A percentile compares a stretch with the other conserved stretches of the same genome.
phyloP scores from a whole-genome alignment of 2,113 vertebrate species.

The Poeciliopsis turrubarensis region DNA sequence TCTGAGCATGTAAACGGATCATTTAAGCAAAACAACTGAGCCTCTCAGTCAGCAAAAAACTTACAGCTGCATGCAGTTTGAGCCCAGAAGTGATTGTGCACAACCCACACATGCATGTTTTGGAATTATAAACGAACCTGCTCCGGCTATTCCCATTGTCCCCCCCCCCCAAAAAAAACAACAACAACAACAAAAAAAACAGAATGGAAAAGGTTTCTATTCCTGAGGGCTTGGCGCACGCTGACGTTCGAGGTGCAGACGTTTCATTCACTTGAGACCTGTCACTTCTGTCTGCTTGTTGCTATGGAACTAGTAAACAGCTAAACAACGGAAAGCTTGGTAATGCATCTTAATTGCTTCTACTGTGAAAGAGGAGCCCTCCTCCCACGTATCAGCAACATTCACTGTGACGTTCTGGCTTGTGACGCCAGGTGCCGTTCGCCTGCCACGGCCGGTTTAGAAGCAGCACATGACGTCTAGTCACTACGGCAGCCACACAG shows the following conservation, averaged over 20 bases:
- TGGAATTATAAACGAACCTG: constrained; percentile 20
- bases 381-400: background rate
- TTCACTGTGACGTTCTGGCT: constrained; percentile 3
- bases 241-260: constrained; percentile 49
- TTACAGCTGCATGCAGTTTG: constrained; percentile 40
- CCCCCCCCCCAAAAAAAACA: background rate
- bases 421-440: constrained; percentile 13
- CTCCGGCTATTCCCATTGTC: constrained; percentile 1
- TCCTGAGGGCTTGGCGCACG: constrained; percentile 48
- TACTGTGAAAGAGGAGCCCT: constrained; percentile 11
- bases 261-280: constrained; percentile 15
- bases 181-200: background rate
- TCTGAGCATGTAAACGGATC: constrained; percentile 11
- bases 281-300: constrained; percentile 25
- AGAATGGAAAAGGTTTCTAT: constrained; percentile 19
- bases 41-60: constrained; percentile 7
- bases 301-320: constrained; percentile 42
- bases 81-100: constrained; percentile 16
- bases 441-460: constrained; percentile 14
- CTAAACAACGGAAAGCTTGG: constrained; percentile 31
- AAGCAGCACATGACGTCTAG: constrained; percentile 43
- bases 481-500: constrained; percentile 54
- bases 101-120: constrained; percentile 45
- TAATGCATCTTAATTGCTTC: constrained; percentile 32
- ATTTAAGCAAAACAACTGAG: background rate